Evolutionary conservation across 2,113 vertebrate genomes (phyloP).

Genomic region (Patagioenas fasciata): DNA sequence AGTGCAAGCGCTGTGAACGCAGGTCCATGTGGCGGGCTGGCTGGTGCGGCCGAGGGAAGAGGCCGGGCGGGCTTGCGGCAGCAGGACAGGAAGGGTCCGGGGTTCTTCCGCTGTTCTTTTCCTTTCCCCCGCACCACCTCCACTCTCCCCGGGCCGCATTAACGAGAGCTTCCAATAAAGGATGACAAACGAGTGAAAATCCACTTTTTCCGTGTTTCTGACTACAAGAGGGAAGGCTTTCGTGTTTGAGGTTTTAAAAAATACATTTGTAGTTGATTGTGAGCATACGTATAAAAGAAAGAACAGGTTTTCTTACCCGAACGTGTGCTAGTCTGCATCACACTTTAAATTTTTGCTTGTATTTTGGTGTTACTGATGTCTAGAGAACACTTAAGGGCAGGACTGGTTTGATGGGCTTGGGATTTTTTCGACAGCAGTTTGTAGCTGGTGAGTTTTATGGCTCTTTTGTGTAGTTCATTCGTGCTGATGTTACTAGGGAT

Average conservation of each 20-base stretch:
- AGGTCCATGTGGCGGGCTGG: background rate
- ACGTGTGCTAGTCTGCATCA: rapidly evolving
- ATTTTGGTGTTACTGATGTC: background rate
- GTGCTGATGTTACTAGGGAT: background rate
- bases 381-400: background rate
- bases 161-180: background rate
- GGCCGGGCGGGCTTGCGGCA: background rate
- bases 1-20: background rate
- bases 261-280: background rate
- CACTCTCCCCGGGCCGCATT: background rate
- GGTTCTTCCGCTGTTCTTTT: background rate
- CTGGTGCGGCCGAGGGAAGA: background rate
- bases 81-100: background rate
- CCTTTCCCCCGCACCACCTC: no score
- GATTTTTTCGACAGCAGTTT: background rate
- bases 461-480: background rate
- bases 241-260: background rate
- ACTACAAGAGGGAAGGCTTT: background rate
- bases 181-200: background rate
- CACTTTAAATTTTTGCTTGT: background rate
- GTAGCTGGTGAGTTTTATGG: background rate
- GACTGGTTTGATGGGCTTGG: background rate
- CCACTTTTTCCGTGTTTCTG: background rate
- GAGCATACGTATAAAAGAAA: rapidly evolving
- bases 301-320: rapidly evolving